A percentile compares a stretch with the other conserved stretches of the same genome.
Conservation (phyloP, 1,140 invertebrate species). For the Ceratosolen fusciceps region DNA sequence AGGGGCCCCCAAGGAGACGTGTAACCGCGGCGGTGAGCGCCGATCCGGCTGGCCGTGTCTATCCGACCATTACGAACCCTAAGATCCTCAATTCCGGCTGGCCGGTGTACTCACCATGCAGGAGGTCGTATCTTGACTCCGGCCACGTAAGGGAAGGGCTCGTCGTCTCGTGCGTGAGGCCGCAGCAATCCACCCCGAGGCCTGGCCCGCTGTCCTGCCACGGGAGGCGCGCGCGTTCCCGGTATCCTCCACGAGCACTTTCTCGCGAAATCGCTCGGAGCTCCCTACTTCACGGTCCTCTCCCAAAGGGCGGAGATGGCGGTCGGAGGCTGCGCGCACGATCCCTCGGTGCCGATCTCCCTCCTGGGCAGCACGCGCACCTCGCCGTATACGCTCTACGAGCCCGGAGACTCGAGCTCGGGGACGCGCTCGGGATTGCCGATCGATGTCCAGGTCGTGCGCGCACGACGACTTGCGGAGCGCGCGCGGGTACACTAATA, state of each 20-base stretch:
- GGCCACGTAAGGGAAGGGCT: conserved; percentile 9
- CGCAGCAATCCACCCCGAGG: conserved; percentile 11
- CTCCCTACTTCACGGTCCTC: too few species aligned
- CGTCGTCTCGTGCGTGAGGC: too few species aligned
- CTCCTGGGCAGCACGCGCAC: not conserved
- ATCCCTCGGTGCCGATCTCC: not conserved
- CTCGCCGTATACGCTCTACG: not conserved
- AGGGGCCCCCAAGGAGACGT: too few species aligned
- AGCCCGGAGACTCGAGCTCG: not conserved
- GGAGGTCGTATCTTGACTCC: not conserved
- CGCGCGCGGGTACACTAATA: conserved; percentile 36
- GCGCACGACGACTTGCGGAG: not conserved
- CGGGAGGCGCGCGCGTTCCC: not conserved
- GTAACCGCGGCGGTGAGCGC: too few species aligned
- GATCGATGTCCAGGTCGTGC: not conserved
- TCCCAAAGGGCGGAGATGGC: not conserved
- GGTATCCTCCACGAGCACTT: not conserved
- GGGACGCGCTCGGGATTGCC: not conserved
- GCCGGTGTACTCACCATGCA: conserved; percentile 30
- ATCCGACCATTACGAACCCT: too few species aligned
- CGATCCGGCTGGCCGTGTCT: not conserved
- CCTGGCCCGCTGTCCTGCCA: not conserved
- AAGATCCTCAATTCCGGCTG: too few species aligned
- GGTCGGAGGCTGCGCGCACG: conserved; percentile 4
- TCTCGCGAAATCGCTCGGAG: not conserved